These are phyloP conservation scores for Alligator mississippiensis DNA, from an alignment of 2,113 vertebrate species.

Conservation along the genomic window DNA sequence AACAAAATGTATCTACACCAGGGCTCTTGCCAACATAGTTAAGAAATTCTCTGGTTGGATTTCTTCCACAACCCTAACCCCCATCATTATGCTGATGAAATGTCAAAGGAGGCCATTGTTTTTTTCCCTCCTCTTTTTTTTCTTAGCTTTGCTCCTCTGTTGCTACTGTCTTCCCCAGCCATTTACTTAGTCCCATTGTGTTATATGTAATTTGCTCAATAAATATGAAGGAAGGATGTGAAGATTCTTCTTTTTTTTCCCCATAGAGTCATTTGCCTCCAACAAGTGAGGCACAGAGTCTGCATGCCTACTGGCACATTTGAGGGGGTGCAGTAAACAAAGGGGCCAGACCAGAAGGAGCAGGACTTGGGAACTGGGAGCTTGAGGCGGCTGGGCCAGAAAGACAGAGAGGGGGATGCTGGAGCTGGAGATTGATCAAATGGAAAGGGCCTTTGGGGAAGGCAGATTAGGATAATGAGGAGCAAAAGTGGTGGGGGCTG, in stretches of 20 bases:
- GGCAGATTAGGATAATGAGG: neutral
- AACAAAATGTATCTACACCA: constrained; percentile 44
- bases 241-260: neutral
- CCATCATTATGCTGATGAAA: constrained; percentile 66
- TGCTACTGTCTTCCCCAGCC: constrained; percentile 49
- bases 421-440: neutral
- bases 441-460: neutral
- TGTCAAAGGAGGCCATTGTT: constrained; percentile 63
- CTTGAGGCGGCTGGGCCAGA: neutral
- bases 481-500: neutral
- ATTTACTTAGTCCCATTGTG: constrained; percentile 58
- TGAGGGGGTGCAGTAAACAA: neutral
- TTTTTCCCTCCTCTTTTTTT: constrained; percentile 31
- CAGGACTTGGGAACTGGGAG: neutral
- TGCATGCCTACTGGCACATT: neutral
- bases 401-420: neutral
- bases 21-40: constrained; percentile 68
- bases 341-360: neutral
- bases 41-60: constrained; percentile 56
- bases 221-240: constrained; percentile 35
- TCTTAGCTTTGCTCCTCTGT: constrained; percentile 56
- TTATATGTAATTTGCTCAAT: constrained; percentile 49
- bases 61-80: constrained; percentile 62
- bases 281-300: neutral
- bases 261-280: neutral